phyloP scores from a whole-genome alignment of 2,113 vertebrate genomes.

The Collichthys lucidus region DNA sequence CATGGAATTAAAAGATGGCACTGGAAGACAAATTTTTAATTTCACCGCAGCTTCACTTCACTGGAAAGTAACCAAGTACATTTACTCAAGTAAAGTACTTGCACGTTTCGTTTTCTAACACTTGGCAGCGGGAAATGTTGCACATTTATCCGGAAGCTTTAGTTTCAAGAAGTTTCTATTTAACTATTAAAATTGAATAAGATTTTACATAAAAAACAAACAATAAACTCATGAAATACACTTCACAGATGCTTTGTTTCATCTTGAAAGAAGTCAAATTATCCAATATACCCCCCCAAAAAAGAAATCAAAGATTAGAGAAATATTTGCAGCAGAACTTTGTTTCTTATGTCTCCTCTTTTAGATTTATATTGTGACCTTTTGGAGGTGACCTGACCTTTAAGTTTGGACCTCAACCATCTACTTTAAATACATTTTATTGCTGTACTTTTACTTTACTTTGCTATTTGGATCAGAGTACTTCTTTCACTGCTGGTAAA shows the following conservation, averaged over 20 bases:
- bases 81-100: not conserved
- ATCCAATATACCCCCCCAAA: not conserved
- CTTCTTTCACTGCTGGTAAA: not conserved
- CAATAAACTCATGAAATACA: not conserved
- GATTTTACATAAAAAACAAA: not conserved
- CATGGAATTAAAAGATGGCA: constrained; percentile 41
- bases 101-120: not conserved
- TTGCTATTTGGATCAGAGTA: not conserved
- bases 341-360: not conserved
- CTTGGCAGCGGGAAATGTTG: not conserved
- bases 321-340: not conserved
- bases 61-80: not conserved
- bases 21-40: constrained; percentile 13
- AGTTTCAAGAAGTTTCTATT: not conserved
- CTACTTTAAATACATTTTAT: not conserved
- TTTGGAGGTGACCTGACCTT: too few relatives aligned
- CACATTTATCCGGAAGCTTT: not conserved
- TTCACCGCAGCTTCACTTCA: not conserved
- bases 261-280: not conserved
- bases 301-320: too few relatives aligned
- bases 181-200: not conserved
- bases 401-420: not conserved
- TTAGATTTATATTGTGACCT: not conserved
- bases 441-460: not conserved
- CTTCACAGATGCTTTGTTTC: not conserved